phyloP scores from a whole-genome alignment of 2,113 vertebrate genomes.

The Scalopus aquaticus region DNA sequence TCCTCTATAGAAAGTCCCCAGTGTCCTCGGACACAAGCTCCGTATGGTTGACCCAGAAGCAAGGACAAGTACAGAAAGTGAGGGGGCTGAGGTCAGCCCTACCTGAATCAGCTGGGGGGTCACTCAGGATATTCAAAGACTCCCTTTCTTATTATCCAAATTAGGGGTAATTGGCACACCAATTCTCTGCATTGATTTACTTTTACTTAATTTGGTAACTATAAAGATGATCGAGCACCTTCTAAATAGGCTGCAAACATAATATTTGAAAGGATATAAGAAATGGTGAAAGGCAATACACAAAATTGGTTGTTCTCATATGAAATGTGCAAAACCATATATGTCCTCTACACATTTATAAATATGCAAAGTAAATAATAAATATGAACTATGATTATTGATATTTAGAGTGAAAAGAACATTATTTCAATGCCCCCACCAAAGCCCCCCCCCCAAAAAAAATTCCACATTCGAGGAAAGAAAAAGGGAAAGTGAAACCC shows the following conservation, averaged over 20 bases:
- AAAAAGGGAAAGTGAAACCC: not conserved
- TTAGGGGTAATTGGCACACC: slow-evolving; percentile 25
- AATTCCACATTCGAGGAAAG: not conserved
- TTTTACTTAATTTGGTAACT: slow-evolving; percentile 39
- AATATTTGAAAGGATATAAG: not conserved
- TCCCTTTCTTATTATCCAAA: not conserved
- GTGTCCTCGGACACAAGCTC: not conserved
- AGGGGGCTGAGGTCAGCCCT: not conserved
- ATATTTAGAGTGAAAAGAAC: slow-evolving; percentile 6
- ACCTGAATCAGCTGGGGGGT: slow-evolving; percentile 4
- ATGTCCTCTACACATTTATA: not conserved
- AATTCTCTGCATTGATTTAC: not conserved
- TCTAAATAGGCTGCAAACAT: not conserved
- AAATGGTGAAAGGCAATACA: not conserved
- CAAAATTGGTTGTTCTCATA: not conserved
- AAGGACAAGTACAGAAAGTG: not conserved
- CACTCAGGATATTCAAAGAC: not conserved
- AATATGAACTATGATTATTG: not conserved
- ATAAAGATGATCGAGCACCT: not conserved
- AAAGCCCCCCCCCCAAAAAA: not conserved
- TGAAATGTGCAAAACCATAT: not conserved
- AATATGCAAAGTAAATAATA: not conserved
- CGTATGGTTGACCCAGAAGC: not conserved
- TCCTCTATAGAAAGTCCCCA: not conserved
- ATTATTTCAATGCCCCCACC: not conserved